phyloP scores from a whole-genome alignment of 2,113 vertebrate genomes.

The Hemiscyllium ocellatum region DNA sequence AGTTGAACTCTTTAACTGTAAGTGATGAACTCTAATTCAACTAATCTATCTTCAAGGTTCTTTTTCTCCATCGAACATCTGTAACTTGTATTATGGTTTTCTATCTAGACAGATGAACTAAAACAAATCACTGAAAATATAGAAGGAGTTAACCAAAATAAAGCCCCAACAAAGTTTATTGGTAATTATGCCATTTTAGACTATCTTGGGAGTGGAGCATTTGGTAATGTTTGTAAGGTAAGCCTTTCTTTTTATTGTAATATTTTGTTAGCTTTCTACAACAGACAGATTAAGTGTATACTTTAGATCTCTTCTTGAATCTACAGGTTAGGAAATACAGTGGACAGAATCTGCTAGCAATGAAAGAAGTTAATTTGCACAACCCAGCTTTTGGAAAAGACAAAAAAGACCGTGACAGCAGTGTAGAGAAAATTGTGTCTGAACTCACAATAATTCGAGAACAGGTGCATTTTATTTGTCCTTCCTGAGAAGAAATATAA shows the following conservation, averaged over 20 bases:
- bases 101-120: constrained; percentile 64
- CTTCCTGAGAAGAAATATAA: background rate
- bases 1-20: constrained; percentile 67
- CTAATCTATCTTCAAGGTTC: background rate
- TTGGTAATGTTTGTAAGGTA: constrained; percentile 83
- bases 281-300: background rate
- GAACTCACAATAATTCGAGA: constrained; percentile 82
- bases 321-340: constrained; percentile 71
- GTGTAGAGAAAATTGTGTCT: constrained; percentile 76
- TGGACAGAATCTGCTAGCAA: constrained; percentile 72
- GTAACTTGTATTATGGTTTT: constrained; percentile 5
- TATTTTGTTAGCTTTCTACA: background rate
- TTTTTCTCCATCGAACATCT: background rate
- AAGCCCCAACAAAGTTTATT: constrained; percentile 68
- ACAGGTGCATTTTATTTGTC: constrained; percentile 55
- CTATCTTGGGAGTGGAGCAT: constrained; percentile 78
- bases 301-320: constrained; percentile 29
- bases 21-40: constrained; percentile 45
- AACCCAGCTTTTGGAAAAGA: constrained; percentile 82
- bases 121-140: constrained; percentile 69
- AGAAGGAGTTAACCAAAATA: constrained; percentile 73
- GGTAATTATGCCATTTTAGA: constrained; percentile 75
- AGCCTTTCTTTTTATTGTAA: constrained; percentile 37
- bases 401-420: constrained; percentile 77
- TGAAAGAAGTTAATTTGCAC: constrained; percentile 85